Conservation (phyloP, 37 sponge, comb jelly and placozoan species). For the Petrosia ficiformis region DNA sequence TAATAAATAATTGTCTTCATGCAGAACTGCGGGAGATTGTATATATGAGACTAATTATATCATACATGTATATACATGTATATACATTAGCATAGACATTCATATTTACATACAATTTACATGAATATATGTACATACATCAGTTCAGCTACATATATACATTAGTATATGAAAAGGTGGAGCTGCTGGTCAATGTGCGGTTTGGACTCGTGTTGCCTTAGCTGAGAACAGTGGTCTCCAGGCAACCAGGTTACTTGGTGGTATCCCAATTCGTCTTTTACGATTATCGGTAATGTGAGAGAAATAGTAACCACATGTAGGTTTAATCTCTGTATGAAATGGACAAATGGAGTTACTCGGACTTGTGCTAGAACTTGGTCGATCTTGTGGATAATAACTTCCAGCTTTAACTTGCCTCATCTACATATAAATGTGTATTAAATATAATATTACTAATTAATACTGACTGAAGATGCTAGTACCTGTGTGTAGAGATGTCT, state of each 20-base stretch:
- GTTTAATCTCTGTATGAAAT: constrained; percentile 70
- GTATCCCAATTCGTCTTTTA: constrained; percentile 66
- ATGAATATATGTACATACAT: too few relatives aligned
- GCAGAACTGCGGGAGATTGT: too few relatives aligned
- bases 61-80: too few relatives aligned
- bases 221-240: constrained; percentile 50
- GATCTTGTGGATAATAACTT: too few relatives aligned
- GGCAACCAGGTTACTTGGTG: constrained; percentile 58
- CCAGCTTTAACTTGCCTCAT: background rate
- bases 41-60: too few relatives aligned
- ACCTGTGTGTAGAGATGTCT: background rate
- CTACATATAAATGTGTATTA: background rate
- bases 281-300: constrained; percentile 65
- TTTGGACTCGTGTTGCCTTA: background rate
- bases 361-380: background rate
- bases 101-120: too few relatives aligned
- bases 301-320: constrained; percentile 83
- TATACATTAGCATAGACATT: too few relatives aligned
- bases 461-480: too few relatives aligned
- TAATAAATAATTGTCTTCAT: too few relatives aligned
- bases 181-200: background rate
- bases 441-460: background rate
- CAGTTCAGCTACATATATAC: too few relatives aligned
- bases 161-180: too few relatives aligned
- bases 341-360: constrained; percentile 55